Base-by-base conservation (phyloP, 2,113 vertebrate genomes). In the Numida meleagris region DNA sequence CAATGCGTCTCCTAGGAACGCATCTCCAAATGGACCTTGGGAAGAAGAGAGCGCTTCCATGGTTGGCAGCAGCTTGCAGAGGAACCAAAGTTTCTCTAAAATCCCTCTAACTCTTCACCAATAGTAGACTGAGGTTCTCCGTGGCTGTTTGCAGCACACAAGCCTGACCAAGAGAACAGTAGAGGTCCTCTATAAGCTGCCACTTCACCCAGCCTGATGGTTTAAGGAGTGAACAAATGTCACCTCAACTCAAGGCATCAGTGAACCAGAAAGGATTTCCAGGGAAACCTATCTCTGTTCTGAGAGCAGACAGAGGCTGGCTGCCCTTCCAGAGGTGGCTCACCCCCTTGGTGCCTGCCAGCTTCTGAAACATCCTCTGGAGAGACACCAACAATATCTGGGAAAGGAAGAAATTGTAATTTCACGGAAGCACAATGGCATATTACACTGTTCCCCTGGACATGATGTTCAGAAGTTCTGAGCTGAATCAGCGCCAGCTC, bases 171-270 rank as follows among this genome's bases (percentile, higher is more conserved):
- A 80, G 38, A 57, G 29, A 72, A 67, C 20, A 14, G 20, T 20
- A 71, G 46, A 89, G 68, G 46, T 58, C 29, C 33, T 71, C 72
- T 38, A 62, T 27, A 43, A 80, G 76, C 4, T n/a, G 36, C 14
- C 0, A 0, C 33, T 34, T 76, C 42, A 62, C 5, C 9, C 0
- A 2, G 5, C 36, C 6, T 4, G 5, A 24, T 14, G 3, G 18
- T 19, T 67, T 0, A 18, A 0, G 5, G 2, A 1, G 6, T 55
- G 43, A 82, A 61, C 0, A 1, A 62, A 33, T 34, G 8, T 24
- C 34, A 45, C 43, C 43, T 34, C 1, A 0, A 38, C 25, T 72
- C 45, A 78, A 62, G 82, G n/a, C 6, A 75, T 75, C 42, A 3
- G 3, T 17, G 31, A 70, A 33, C 3, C 34, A 76, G 42, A 45